These are phyloP conservation scores for Takifugu bimaculatus DNA, from an alignment of 2,113 vertebrate genomes.

Conservation along the genomic window DNA sequence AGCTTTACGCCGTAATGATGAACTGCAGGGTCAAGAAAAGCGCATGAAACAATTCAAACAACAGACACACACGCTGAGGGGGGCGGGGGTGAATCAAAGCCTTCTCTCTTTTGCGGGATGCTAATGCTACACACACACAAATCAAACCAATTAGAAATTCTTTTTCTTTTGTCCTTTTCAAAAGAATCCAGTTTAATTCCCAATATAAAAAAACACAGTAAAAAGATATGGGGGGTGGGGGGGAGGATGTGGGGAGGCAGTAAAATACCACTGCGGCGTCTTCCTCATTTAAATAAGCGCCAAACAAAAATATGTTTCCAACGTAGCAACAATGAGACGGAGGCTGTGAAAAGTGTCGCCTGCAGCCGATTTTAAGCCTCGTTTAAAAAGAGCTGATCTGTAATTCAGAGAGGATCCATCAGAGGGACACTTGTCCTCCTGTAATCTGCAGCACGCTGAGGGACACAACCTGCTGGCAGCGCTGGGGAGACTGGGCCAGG, in stretches of 20 bases:
- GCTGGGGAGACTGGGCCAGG: constrained; percentile 5
- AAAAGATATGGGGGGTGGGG: constrained; percentile 3
- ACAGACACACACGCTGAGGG: constrained; percentile 15
- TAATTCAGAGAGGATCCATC: constrained; percentile 76
- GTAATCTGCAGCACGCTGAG: constrained; percentile 66
- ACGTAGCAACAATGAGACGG: constrained; percentile 72
- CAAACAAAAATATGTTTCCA: constrained; percentile 67
- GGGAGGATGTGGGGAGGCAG: constrained; percentile 28
- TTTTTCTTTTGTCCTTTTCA: constrained; percentile 69
- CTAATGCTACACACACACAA: constrained; percentile 29
- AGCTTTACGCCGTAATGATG: no score
- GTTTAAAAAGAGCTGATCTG: constrained; percentile 74
- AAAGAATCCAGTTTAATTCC: constrained; percentile 58
- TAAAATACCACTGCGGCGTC: constrained; percentile 65
- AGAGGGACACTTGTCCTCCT: constrained; percentile 70
- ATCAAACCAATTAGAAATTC: constrained; percentile 72
- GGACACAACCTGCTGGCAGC: constrained; percentile 66
- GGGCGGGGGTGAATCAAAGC: not conserved
- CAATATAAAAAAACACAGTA: constrained; percentile 43
- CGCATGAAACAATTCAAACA: not conserved
- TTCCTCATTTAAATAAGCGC: constrained; percentile 73
- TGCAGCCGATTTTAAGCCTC: constrained; percentile 71
- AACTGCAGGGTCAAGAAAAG: no score
- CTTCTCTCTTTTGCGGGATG: not conserved
- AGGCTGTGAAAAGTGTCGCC: constrained; percentile 67